Conservation (phyloP, 2,113 vertebrate genomes). For the Saguinus midas region DNA sequence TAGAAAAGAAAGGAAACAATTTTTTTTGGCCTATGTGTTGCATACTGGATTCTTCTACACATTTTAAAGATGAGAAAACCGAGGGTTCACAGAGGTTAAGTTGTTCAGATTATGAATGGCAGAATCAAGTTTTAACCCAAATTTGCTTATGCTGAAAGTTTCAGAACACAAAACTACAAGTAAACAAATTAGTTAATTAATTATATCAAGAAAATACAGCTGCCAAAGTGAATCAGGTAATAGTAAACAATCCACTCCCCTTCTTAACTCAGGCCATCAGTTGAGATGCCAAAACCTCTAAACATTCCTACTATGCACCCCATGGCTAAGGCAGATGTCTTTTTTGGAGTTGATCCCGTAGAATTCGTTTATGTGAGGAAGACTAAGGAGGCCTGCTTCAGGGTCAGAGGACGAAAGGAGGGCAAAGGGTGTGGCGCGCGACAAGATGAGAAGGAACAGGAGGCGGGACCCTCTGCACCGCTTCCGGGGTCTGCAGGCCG, state of each 20-base stretch:
- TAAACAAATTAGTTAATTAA: not conserved
- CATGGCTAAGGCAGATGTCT: not conserved
- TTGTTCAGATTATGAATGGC: not conserved
- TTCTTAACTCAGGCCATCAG: not conserved
- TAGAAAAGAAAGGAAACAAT: not conserved
- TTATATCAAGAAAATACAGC: not conserved
- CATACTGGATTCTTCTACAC: not conserved
- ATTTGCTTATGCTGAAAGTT: not conserved
- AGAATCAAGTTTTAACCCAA: not conserved
- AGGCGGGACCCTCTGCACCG: not conserved
- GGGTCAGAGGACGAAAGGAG: conserved; percentile 45
- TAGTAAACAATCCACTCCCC: not conserved
- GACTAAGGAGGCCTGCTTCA: not conserved
- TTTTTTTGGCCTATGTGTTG: not conserved
- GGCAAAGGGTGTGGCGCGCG: conserved; percentile 3
- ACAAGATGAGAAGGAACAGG: not conserved
- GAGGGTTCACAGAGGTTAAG: not conserved
- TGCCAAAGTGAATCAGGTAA: not conserved
- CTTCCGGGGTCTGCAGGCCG: not conserved
- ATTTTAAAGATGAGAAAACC: not conserved
- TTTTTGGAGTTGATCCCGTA: not conserved
- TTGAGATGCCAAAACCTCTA: not conserved
- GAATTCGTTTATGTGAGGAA: fast-evolving
- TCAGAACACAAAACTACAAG: not conserved
- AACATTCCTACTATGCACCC: not conserved